A percentile compares a stretch with the other conserved stretches of the same genome.
phyloP scores from a whole-genome alignment of 1,140 invertebrate genomes.

The Sarcophaga bullata region DNA sequence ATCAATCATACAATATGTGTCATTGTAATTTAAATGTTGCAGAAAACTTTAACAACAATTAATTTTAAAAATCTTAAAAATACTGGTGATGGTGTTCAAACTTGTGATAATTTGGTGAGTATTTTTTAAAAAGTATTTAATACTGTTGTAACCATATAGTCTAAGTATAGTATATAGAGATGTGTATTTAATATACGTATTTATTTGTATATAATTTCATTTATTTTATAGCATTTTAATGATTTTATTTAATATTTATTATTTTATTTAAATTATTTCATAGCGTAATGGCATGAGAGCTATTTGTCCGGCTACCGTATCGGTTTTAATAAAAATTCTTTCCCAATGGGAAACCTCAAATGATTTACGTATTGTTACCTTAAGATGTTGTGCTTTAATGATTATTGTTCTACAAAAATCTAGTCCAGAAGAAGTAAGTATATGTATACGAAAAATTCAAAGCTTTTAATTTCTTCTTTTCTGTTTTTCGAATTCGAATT shows the following conservation, averaged over 20 bases:
- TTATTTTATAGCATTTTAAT: conserved; percentile 15
- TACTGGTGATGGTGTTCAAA: conserved; percentile 61
- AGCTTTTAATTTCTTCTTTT: neutral
- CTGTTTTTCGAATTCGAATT: neutral
- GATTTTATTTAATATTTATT: conserved; percentile 24
- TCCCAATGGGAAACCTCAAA: conserved; percentile 62
- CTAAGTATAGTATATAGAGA: neutral
- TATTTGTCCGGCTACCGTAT: conserved; percentile 72
- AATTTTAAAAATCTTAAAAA: conserved; percentile 62
- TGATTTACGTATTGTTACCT: conserved; percentile 65
- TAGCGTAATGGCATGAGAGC: conserved; percentile 72
- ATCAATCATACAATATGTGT: neutral
- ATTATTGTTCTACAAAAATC: conserved; percentile 69
- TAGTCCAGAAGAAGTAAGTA: conserved; percentile 71
- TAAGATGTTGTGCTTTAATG: conserved; percentile 71
- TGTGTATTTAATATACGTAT: neutral
- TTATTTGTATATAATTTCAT: conserved; percentile 14
- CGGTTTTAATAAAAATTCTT: conserved; percentile 69
- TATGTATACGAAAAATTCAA: neutral
- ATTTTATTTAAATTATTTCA: conserved; percentile 7
- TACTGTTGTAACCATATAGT: neutral
- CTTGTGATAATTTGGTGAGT: conserved; percentile 66
- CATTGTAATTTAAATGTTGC: conserved; percentile 45
- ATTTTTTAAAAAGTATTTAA: conserved; percentile 33
- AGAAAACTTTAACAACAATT: conserved; percentile 58